These are phyloP conservation scores for Caenorhabditis macrosperma DNA, from an alignment of 2,888 invertebrate genomes.

Conservation along the genomic window DNA sequence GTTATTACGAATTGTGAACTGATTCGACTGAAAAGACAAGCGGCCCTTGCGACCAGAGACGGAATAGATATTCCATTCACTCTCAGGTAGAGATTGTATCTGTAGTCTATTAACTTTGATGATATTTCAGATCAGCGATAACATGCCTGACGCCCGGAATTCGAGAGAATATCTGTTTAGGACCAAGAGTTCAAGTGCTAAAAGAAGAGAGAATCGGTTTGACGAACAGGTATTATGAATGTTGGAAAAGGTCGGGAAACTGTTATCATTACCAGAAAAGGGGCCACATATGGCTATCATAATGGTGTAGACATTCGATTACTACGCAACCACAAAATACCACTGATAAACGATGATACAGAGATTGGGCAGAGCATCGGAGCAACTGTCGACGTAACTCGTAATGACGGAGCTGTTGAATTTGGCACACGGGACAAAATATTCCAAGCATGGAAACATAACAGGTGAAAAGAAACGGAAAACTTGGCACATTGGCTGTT, in stretches of 20 bases:
- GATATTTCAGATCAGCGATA: slow-evolving; percentile 61
- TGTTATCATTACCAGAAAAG: no score
- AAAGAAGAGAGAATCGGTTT: slow-evolving; percentile 65
- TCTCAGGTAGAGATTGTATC: slow-evolving; percentile 44
- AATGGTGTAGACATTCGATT: slow-evolving; percentile 70
- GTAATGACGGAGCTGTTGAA: slow-evolving; percentile 66
- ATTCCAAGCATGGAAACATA: slow-evolving; percentile 66
- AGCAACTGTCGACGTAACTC: slow-evolving; percentile 60
- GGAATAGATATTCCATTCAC: slow-evolving; percentile 71
- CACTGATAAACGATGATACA: slow-evolving; percentile 68
- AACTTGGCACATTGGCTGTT: slow-evolving; percentile 1
- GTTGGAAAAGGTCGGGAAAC: no score
- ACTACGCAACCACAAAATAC: slow-evolving; percentile 62
- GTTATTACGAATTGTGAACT: slow-evolving; percentile 19
- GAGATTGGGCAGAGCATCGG: slow-evolving; percentile 69
- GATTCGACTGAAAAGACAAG: slow-evolving; percentile 51
- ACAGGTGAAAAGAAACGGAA: slow-evolving; percentile 43
- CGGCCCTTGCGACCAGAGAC: slow-evolving; percentile 60
- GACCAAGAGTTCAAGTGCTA: slow-evolving; percentile 67
- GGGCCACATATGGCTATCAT: slow-evolving; percentile 70
- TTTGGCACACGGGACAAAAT: slow-evolving; percentile 65
- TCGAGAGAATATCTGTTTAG: slow-evolving; percentile 67
- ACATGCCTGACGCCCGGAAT: slow-evolving; percentile 70
- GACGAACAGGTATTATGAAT: slow-evolving; percentile 58
- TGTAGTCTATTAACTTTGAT: background rate